These are phyloP conservation scores for Amphipoea lucens DNA, from an alignment of 2,888 invertebrate genomes.

Conservation along the genomic window DNA sequence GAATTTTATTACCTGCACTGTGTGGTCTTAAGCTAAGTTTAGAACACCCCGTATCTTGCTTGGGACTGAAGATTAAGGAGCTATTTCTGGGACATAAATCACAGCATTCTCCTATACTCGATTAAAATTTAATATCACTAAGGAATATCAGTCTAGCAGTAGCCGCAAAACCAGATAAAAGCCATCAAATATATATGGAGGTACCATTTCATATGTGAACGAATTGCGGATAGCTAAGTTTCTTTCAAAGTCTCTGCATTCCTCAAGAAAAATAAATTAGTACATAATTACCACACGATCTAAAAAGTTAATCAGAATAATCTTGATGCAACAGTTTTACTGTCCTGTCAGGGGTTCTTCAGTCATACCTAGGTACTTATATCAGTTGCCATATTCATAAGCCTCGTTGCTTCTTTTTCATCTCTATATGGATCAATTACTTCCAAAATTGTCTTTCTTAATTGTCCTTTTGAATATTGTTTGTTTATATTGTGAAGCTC, in stretches of 20 bases:
- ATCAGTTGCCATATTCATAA: neutral
- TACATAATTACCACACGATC: neutral
- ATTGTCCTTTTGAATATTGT: neutral
- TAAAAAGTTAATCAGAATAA: neutral
- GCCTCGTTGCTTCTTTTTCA: neutral
- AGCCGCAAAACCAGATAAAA: neutral
- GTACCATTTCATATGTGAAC: neutral
- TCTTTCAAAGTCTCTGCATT: neutral
- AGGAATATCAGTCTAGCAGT: neutral
- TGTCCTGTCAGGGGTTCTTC: neutral
- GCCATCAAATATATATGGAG: neutral
- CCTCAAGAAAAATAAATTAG: neutral
- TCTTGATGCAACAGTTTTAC: neutral
- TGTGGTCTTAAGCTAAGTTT: constrained; percentile 49
- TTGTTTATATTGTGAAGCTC: neutral
- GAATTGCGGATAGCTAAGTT: constrained; percentile 1
- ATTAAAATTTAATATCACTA: neutral
- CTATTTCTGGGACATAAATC: constrained; percentile 21
- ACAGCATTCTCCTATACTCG: neutral
- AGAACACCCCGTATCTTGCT: constrained; percentile 13
- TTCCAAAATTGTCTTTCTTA: neutral
- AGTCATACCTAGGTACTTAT: neutral
- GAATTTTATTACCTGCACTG: constrained; percentile 38
- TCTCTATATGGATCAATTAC: neutral
- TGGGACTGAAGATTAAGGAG: constrained; percentile 3